Conservation (phyloP, 2,797 vertebrate species). For the Sparus aurata region DNA sequence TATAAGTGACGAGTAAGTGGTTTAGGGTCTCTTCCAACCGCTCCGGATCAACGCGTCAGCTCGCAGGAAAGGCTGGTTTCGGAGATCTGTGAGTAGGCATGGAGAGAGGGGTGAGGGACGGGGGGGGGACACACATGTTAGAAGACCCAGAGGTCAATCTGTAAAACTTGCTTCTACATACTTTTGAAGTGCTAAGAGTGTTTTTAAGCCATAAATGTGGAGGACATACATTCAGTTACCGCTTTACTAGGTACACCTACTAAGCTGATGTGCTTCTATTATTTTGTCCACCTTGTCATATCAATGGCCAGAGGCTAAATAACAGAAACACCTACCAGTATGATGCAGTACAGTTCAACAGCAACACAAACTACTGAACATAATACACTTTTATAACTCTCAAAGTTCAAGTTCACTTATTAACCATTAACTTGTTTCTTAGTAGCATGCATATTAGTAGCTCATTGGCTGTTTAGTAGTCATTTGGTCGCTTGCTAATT, state of each 20-base stretch:
- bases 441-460: no score
- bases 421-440: no score
- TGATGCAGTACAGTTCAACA: conserved; percentile 18
- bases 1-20: conserved; percentile 80
- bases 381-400: not conserved
- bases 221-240: conserved; percentile 39
- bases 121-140: conserved; percentile 77
- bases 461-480: no score
- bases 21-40: conserved; percentile 90
- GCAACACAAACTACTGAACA: conserved; percentile 4
- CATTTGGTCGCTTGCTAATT: no score
- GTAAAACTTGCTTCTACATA: conserved; percentile 11
- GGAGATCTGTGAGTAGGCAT: conserved; percentile 88
- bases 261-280: not conserved
- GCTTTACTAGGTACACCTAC: conserved; percentile 33
- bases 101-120: conserved; percentile 76
- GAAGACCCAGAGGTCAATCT: conserved; percentile 65
- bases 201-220: conserved; percentile 26
- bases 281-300: not conserved
- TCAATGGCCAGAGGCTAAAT: not conserved
- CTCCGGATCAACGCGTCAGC: conserved; percentile 90
- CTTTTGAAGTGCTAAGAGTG: conserved; percentile 2
- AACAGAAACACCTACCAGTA: conserved; percentile 8
- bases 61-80: conserved; percentile 91
- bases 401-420: no score